Conservation (phyloP, 2,797 vertebrate species). For the Alosa sapidissima region DNA sequence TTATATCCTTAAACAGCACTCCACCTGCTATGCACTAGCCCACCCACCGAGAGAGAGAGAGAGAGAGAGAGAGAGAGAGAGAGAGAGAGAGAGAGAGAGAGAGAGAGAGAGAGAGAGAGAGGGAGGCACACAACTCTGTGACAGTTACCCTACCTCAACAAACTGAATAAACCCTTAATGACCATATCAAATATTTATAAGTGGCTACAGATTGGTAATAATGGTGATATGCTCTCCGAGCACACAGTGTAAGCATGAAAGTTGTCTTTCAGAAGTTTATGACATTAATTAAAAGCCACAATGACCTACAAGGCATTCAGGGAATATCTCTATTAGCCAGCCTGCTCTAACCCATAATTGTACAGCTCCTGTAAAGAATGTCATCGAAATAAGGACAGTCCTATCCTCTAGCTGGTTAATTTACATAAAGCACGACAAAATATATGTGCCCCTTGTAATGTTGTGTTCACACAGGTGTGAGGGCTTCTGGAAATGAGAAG, state of each 20-base stretch:
- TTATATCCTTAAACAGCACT: conserved; percentile 41
- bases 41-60: conserved; percentile 63
- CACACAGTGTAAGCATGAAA: not conserved
- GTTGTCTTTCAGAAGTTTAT: not conserved
- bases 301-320: not conserved
- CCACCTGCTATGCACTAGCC: conserved; percentile 60
- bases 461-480: not conserved
- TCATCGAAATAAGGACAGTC: not conserved
- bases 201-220: conserved; percentile 8
- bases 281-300: not conserved
- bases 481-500: not conserved
- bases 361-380: not conserved
- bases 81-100: not conserved
- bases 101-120: not conserved
- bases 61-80: too few relatives aligned
- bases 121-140: not conserved
- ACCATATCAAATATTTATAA: conserved; percentile 51
- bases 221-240: conserved; percentile 13
- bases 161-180: conserved; percentile 47
- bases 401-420: not conserved
- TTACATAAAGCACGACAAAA: not conserved
- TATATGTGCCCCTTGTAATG: not conserved
- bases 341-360: not conserved
- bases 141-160: conserved; percentile 39
- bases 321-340: not conserved